Evolutionary conservation across 2,797 vertebrate species (phyloP), one percentile per base, ranked within the genome.

Genomic region (Schizopygopsis malacanthus): DNA sequence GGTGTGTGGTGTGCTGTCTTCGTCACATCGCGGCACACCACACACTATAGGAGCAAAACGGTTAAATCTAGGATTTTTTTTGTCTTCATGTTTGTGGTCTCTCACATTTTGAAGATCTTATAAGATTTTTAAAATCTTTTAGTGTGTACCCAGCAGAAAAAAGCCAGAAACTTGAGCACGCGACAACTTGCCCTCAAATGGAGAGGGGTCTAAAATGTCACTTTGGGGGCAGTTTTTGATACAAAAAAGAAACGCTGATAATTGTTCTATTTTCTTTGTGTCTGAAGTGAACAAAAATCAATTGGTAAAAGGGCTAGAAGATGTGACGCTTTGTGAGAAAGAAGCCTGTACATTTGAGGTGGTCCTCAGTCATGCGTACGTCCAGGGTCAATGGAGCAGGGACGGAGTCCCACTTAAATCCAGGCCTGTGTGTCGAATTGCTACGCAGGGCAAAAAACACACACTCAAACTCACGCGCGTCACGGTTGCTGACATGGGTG

Each of bases 331-430:
- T 12, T 90, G 88, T 1, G 98, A 99, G 91, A 96, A 96, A 52
- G 96, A 96, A 33, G 92, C 92, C 0, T 95, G 92, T 89, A 95
- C 94, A 50, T 97, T 99, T 0, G 96, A 97, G 86, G 96, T 98
- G 89, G 95, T 95, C 63, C 93, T 99, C 80, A 98, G 97, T 0
- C 95, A 98, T 0, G 93, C 96, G 12, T 96, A 95, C 0, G 94
- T 99, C 50, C 96, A 96, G 83, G 97, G 96, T 1, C 89, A 84
- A 61, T 99, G 98, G 98, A 94, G 91, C 67, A 96, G 94, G 61
- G 96, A 98, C 0, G 96, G 96, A 0, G 75, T 96, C 15, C 93
- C 93, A 43, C 91, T 99, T 25, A 97, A 97, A 88, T 95, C 96
- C 0, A 94, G 96, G 15, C 95, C 96, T 1, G 95, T 91, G 0